These are phyloP conservation scores for Arctocebus calabarensis DNA, from an alignment of 2,797 vertebrate genomes.

Conservation along the genomic window DNA sequence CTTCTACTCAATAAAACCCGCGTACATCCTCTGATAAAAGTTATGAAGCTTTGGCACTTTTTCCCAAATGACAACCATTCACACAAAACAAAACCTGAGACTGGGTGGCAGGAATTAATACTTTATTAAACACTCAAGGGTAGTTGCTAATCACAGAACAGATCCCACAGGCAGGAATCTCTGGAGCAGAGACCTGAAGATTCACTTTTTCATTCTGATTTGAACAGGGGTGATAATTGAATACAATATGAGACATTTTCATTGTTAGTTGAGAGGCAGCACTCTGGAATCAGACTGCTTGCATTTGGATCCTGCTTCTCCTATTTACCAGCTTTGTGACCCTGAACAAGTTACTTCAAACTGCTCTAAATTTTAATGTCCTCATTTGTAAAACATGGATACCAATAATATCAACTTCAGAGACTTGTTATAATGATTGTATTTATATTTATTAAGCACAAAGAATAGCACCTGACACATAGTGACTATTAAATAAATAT, in stretches of 20 bases:
- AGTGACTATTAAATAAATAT: neutral
- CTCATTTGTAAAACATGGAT: neutral
- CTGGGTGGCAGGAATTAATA: neutral
- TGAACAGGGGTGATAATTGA: neutral
- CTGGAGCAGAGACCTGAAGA: neutral
- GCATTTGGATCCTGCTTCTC: neutral
- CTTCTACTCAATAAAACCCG: neutral
- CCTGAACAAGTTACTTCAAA: neutral
- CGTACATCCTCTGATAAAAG: neutral
- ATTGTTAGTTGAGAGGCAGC: neutral
- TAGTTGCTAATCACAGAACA: slow-evolving; percentile 25
- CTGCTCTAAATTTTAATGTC: neutral
- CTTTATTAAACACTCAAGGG: neutral
- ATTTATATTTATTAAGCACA: slow-evolving; percentile 53
- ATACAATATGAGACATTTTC: neutral
- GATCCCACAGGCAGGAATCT: neutral
- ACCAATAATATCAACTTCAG: neutral
- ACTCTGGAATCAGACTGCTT: neutral
- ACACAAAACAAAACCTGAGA: slow-evolving; percentile 32
- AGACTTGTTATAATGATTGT: slow-evolving; percentile 12
- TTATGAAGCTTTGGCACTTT: slow-evolving; percentile 1
- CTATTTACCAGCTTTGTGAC: neutral
- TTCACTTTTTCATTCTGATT: neutral
- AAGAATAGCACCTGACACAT: neutral
- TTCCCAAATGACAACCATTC: neutral